Conservation (phyloP, 2,888 invertebrate genomes). For the Bembecia ichneumoniformis region DNA sequence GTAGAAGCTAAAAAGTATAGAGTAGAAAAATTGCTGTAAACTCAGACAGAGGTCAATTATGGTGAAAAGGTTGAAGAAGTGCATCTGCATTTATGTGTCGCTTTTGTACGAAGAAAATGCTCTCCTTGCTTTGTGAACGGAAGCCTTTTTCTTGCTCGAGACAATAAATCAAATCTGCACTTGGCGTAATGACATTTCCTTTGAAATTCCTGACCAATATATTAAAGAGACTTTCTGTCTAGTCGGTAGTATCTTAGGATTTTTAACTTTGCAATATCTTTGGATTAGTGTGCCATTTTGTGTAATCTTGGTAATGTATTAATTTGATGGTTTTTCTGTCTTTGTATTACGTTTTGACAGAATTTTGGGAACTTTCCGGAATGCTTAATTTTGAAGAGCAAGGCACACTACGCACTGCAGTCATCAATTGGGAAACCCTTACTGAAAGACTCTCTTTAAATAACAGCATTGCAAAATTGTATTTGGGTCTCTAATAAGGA, state of each 20-base stretch:
- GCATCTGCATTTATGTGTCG: constrained; percentile 28
- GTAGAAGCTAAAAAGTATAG: constrained; percentile 11
- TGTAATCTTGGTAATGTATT: background rate
- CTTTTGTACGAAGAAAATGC: constrained; percentile 24
- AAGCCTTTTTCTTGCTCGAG: constrained; percentile 27
- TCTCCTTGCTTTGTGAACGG: constrained; percentile 21
- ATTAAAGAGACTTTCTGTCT: constrained; percentile 17
- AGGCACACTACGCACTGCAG: too few species aligned
- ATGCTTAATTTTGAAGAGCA: too few species aligned
- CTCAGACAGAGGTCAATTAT: constrained; percentile 24
- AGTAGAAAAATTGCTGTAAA: constrained; percentile 12
- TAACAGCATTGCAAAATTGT: too few species aligned
- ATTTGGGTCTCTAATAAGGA: too few species aligned
- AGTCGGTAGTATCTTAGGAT: background rate
- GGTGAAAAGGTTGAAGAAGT: constrained; percentile 22
- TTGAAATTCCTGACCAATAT: constrained; percentile 19
- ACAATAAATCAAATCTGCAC: constrained; percentile 35
- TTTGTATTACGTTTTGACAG: too few species aligned
- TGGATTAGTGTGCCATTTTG: background rate
- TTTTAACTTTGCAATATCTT: background rate
- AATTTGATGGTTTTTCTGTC: too few species aligned
- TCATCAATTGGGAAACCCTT: too few species aligned
- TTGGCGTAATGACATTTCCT: constrained; percentile 21
- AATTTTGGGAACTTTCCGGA: too few species aligned
- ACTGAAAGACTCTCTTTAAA: too few species aligned